Evolutionary conservation across 2,888 invertebrate genomes (phyloP).

Genomic region (Heliconius ismenius): DNA sequence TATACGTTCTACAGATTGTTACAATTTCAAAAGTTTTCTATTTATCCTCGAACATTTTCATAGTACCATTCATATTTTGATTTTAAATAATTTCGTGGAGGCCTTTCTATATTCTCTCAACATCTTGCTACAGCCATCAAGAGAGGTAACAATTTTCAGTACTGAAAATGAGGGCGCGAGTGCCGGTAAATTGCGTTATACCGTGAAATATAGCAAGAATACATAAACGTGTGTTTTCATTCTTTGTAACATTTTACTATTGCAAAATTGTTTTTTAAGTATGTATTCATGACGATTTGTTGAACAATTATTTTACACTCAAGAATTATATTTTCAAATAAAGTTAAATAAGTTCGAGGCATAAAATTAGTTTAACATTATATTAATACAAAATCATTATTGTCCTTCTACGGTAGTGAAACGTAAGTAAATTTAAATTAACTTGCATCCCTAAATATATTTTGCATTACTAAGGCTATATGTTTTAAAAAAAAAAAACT

Average conservation of each 20-base stretch:
- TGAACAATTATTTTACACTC: conserved; percentile 32
- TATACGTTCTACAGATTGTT: not conserved
- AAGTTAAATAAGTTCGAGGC: not conserved
- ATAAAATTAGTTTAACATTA: too few species aligned
- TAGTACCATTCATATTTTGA: not conserved
- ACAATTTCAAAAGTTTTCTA: not conserved
- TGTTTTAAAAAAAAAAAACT: conserved; percentile 11
- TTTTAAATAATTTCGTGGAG: not conserved
- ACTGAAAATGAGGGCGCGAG: conserved; percentile 58
- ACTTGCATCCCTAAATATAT: not conserved
- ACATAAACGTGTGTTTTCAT: conserved; percentile 41
- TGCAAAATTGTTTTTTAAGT: conserved; percentile 42
- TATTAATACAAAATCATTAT: too few species aligned
- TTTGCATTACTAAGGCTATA: not conserved
- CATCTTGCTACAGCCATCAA: conserved; percentile 36
- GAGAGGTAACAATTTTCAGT: conserved; percentile 63
- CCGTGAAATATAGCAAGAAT: conserved; percentile 44
- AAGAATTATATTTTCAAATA: conserved; percentile 30
- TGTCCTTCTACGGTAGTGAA: not conserved
- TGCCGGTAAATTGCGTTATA: conserved; percentile 60
- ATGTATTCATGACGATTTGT: conserved; percentile 39
- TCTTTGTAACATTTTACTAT: conserved; percentile 42
- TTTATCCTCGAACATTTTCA: not conserved
- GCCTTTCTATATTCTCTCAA: conserved; percentile 27
- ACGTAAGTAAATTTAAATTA: not conserved